phyloP scores from a whole-genome alignment of 2,888 invertebrate genomes.

The Lutraria lutraria region DNA sequence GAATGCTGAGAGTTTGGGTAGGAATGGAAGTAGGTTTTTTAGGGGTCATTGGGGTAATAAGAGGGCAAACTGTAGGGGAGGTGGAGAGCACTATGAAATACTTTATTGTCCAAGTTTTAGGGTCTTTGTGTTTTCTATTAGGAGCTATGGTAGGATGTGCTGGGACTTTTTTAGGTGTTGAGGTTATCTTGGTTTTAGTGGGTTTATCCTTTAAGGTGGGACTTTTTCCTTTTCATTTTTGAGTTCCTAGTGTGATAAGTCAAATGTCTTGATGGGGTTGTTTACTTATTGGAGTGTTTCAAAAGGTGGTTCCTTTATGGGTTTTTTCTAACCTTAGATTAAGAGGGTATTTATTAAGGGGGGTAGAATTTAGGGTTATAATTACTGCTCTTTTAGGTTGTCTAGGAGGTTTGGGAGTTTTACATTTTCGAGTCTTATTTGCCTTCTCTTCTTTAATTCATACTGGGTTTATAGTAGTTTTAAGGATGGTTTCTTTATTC shows the following conservation, averaged over 20 bases:
- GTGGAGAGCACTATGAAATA: conserved; percentile 91
- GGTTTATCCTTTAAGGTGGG: conserved; percentile 92
- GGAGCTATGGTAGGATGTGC: conserved; percentile 81
- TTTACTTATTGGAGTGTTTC: conserved; percentile 91
- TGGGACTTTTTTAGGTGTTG: not conserved
- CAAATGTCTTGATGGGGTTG: conserved; percentile 92
- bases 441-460: conserved; percentile 92
- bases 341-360: conserved; percentile 12
- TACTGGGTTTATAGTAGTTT: conserved; percentile 89
- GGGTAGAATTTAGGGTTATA: not conserved
- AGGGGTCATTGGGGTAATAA: not conserved
- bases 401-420: conserved; percentile 87
- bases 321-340: conserved; percentile 89
- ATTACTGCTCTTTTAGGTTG: conserved; percentile 59
- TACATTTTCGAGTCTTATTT: conserved; percentile 91
- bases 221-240: conserved; percentile 91
- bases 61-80: conserved; percentile 70
- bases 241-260: conserved; percentile 92
- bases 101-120: conserved; percentile 90
- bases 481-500: conserved; percentile 66
- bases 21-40: not conserved
- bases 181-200: conserved; percentile 88
- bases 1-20: not conserved
- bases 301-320: conserved; percentile 92
- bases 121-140: conserved; percentile 84